Percentiles rank a stretch among this genome's conserved stretches.
Conservation (phyloP, 2,888 invertebrate species). For the Julus scandinavius region DNA sequence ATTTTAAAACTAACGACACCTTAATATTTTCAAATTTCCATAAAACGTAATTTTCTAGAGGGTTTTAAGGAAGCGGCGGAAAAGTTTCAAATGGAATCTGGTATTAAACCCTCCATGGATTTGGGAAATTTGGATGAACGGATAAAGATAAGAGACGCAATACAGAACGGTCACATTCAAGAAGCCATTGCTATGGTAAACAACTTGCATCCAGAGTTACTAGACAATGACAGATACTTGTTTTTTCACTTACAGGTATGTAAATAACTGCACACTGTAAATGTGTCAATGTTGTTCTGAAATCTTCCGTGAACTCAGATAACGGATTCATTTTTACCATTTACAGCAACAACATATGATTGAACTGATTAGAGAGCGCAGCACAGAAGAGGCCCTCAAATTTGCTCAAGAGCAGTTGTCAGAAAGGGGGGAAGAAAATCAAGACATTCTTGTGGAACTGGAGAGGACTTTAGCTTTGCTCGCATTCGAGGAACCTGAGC, state of each 20-base stretch:
- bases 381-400: constrained; percentile 86
- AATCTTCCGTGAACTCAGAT: neutral
- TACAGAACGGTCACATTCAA: constrained; percentile 90
- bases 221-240: constrained; percentile 94
- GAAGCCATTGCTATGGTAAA: constrained; percentile 95
- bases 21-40: constrained; percentile 45
- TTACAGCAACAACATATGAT: constrained; percentile 87
- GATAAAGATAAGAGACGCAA: constrained; percentile 91
- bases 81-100: constrained; percentile 95
- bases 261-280: neutral
- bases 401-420: constrained; percentile 91
- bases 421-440: constrained; percentile 87
- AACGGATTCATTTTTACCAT: constrained; percentile 58
- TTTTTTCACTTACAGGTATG: constrained; percentile 92
- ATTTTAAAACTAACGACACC: neutral
- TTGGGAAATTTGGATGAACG: constrained; percentile 88
- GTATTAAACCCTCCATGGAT: constrained; percentile 81
- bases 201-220: constrained; percentile 89
- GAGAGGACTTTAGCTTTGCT: constrained; percentile 93
- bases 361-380: constrained; percentile 84
- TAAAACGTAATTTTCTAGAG: constrained; percentile 62
- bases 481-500: constrained; percentile 96
- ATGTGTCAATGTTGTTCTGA: too few relatives aligned
- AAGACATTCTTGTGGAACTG: constrained; percentile 75
- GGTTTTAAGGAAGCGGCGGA: constrained; percentile 90